These are phyloP conservation scores for Pterois miles DNA, from an alignment of 2,797 vertebrate genomes.

Conservation along the genomic window DNA sequence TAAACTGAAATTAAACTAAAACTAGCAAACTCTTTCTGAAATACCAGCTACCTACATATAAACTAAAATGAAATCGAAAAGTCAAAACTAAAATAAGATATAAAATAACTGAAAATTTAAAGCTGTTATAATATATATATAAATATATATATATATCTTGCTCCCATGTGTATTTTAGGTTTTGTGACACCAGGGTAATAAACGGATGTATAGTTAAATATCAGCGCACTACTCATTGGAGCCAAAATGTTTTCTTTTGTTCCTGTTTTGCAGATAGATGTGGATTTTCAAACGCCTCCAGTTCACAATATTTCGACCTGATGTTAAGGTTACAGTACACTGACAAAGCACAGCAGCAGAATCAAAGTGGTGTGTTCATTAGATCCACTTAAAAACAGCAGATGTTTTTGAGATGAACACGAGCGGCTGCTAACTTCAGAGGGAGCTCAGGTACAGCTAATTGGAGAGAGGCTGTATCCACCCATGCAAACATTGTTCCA, in stretches of 20 bases:
- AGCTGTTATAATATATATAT: too few relatives aligned
- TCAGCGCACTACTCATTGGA: background rate
- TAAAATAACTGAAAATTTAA: too few relatives aligned
- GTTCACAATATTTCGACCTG: background rate
- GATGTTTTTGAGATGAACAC: slow-evolving; percentile 36
- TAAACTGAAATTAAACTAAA: too few relatives aligned
- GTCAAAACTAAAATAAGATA: too few relatives aligned
- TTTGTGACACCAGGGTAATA: background rate
- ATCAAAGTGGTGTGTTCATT: background rate
- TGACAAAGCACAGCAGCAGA: background rate
- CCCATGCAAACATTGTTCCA: slow-evolving; percentile 25
- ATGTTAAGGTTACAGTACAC: background rate
- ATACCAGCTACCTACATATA: too few relatives aligned
- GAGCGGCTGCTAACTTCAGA: slow-evolving; percentile 16
- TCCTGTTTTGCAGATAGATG: background rate
- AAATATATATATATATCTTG: too few relatives aligned
- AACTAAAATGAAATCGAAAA: too few relatives aligned
- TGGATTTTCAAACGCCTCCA: background rate
- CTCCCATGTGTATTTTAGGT: background rate
- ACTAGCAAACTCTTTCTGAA: too few relatives aligned
- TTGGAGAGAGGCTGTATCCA: slow-evolving; percentile 29
- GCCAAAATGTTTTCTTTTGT: background rate
- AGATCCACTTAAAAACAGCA: slow-evolving; percentile 17
- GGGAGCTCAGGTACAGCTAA: slow-evolving; percentile 23
- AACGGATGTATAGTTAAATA: background rate